Conservation (phyloP, 2,888 invertebrate genomes). For the Ditylenchus weischeri region DNA sequence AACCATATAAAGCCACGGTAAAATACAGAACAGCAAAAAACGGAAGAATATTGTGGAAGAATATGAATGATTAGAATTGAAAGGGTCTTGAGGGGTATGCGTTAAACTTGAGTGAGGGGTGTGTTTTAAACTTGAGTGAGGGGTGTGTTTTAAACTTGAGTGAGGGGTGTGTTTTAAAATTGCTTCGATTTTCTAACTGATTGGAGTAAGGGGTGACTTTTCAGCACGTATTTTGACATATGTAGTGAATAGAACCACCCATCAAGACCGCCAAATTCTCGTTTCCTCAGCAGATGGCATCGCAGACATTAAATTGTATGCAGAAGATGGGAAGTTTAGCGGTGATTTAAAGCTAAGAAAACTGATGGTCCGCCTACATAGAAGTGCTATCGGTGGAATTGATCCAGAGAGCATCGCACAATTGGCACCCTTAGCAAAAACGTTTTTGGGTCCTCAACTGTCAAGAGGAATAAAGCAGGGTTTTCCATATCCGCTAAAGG, state of each 20-base stretch:
- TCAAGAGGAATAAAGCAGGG: constrained; percentile 48
- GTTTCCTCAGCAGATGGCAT: constrained; percentile 54
- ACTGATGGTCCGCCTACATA: constrained; percentile 49
- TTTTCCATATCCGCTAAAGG: constrained; percentile 53
- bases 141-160: no score
- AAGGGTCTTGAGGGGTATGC: no score
- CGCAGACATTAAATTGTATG: constrained; percentile 47
- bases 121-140: no score
- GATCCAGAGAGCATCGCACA: constrained; percentile 48
- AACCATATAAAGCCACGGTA: no score
- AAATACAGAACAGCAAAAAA: no score
- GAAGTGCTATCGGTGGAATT: constrained; percentile 46
- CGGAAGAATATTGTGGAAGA: no score
- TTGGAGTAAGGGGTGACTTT: constrained; percentile 7
- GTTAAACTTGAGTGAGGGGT: no score
- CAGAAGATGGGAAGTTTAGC: constrained; percentile 40
- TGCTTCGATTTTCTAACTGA: no score
- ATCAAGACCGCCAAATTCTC: constrained; percentile 42
- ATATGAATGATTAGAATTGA: no score
- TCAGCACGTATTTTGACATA: constrained; percentile 54
- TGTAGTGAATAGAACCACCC: constrained; percentile 31
- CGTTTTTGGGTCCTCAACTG: constrained; percentile 53
- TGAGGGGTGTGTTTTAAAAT: no score
- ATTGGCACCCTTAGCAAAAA: constrained; percentile 54
- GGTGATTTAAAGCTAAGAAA: constrained; percentile 50